A percentile compares a stretch with the other conserved stretches of the same genome.
These are phyloP conservation scores for Thelaira solivaga DNA, from an alignment of 2,888 invertebrate species.

Conservation along the genomic window DNA sequence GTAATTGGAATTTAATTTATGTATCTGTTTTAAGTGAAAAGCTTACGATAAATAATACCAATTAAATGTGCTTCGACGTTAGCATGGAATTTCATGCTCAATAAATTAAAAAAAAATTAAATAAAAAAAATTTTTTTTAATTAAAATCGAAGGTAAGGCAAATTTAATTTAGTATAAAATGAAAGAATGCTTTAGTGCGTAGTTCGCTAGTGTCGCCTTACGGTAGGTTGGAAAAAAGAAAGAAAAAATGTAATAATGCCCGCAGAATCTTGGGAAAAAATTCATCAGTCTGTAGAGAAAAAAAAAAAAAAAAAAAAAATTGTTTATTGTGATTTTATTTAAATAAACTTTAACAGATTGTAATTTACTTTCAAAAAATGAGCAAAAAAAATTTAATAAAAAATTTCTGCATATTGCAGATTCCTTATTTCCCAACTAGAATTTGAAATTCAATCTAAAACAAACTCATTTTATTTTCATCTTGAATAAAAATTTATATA, in stretches of 20 bases:
- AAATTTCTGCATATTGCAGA: neutral
- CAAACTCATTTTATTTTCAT: neutral
- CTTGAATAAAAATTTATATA: neutral
- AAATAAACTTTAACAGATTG: neutral
- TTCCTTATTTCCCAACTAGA: neutral
- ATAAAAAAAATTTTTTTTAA: neutral
- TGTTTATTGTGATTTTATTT: neutral
- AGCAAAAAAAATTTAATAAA: neutral
- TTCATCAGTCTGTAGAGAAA: too few relatives aligned
- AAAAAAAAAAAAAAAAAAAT: neutral
- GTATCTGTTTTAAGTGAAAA: neutral
- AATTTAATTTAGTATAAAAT: too few relatives aligned
- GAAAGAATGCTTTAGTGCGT: too few relatives aligned
- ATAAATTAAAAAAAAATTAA: neutral
- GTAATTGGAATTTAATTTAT: slow-evolving; percentile 33
- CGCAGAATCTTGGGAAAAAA: too few relatives aligned
- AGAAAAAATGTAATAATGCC: too few relatives aligned
- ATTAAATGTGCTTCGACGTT: neutral
- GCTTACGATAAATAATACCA: neutral
- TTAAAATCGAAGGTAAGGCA: too few relatives aligned
- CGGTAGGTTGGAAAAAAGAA: too few relatives aligned
- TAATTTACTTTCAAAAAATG: neutral
- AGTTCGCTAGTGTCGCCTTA: too few relatives aligned
- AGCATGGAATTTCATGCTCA: neutral
- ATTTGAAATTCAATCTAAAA: neutral